A percentile compares a stretch with the other conserved stretches of the same genome.
Evolutionary conservation across 23 tunicate species (phyloP).

Genomic region (Aplidium turbinatum): DNA sequence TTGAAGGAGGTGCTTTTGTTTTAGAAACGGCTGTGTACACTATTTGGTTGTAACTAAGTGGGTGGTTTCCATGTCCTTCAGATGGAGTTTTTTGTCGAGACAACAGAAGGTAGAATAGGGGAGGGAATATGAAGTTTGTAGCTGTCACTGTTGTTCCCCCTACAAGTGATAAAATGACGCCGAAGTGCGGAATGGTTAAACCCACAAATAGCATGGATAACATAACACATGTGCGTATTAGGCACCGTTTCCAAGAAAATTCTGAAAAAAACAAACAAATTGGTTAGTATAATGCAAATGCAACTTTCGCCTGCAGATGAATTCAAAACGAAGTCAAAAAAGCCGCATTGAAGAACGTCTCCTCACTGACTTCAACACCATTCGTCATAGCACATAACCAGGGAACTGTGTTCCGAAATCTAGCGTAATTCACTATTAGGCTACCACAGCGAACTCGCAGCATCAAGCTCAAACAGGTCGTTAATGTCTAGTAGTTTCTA

Average conservation of each 20-base stretch:
- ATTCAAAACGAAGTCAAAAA: no score
- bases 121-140: constrained; percentile 86
- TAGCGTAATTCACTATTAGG: no score
- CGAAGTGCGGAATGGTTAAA: constrained; percentile 78
- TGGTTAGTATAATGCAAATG: neutral
- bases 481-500: no score
- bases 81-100: constrained; percentile 37
- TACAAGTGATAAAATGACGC: constrained; percentile 71
- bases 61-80: constrained; percentile 39
- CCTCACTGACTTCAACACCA: no score
- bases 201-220: constrained; percentile 47
- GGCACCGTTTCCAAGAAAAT: constrained; percentile 56
- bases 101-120: constrained; percentile 82
- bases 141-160: constrained; percentile 79
- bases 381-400: no score
- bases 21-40: constrained; percentile 21
- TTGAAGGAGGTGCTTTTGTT: neutral
- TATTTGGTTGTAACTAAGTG: neutral
- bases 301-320: no score
- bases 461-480: no score
- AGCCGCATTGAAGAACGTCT: no score
- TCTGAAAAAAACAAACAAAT: constrained; percentile 47
- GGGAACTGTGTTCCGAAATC: no score
- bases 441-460: no score
- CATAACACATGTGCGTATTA: constrained; percentile 48